Conservation (phyloP, 2,797 vertebrate genomes). For the Gymnothorax javanicus region DNA sequence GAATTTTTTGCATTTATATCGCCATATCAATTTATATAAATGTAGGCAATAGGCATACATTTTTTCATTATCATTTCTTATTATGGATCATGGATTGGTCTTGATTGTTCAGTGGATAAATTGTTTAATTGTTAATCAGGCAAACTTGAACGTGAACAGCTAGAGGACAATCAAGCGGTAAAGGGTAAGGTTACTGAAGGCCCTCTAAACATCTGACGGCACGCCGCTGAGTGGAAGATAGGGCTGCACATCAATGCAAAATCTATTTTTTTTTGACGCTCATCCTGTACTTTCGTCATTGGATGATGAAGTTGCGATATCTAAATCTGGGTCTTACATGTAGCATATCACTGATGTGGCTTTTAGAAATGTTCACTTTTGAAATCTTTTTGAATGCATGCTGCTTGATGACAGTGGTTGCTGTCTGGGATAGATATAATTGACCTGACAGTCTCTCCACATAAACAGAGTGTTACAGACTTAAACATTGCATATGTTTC, state of each 20-base stretch:
- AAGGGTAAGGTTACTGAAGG: too few species aligned
- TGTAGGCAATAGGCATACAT: too few species aligned
- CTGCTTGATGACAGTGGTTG: not conserved
- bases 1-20: too few species aligned
- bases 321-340: not conserved
- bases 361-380: not conserved
- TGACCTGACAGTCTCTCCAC: not conserved
- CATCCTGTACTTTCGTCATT: not conserved
- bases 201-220: too few species aligned
- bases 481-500: slow-evolving; percentile 19
- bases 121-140: too few species aligned
- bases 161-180: too few species aligned
- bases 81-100: too few species aligned
- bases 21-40: too few species aligned
- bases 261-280: not conserved
- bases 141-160: too few species aligned
- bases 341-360: not conserved
- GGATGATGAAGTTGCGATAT: not conserved
- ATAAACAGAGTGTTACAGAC: slow-evolving; percentile 18
- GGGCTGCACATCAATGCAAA: not conserved
- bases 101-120: too few species aligned
- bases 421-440: not conserved
- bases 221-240: too few species aligned
- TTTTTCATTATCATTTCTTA: too few species aligned
- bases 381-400: not conserved